Evolutionary conservation across 2,888 invertebrate genomes (phyloP), one percentile per base, ranked within the genome.

Genomic region (Glaucopsyche alexis): DNA sequence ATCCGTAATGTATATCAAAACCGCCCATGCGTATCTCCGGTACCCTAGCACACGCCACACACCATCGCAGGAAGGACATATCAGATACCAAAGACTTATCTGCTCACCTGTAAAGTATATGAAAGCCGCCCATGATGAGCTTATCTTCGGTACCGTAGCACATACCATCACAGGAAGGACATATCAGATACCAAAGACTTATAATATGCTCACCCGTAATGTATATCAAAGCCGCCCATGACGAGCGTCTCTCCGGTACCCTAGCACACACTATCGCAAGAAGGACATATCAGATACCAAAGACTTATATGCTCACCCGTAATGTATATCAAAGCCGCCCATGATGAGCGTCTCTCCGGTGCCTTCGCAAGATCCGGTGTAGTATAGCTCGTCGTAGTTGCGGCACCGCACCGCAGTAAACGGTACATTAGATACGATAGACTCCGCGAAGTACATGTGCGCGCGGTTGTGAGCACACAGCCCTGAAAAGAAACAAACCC

Each of bases 381-480:
- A 91, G 79, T 88, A 91, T 4, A 93, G 79, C 76, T 93, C 93
- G 67, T 93, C 87, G 77, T 93, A 93, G 75, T 83, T 87, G 74
- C 82, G 80, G 75, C 94, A 94, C 0, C 90, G 82, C 1, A 92
- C 89, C 1, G 92, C 93, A 0, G 90, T 89, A 82, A 94, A 94
- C 0, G 90, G 89, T 2, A 87, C 86, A 7, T 79, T 77, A 0
- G 93, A 91, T 73, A 83, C 87, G 71, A 94, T 93, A 40, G 94
- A 94, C 84, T 94, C 94, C 0, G 93, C 82, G 81, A 94, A 94
- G 80, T 88, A 94, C 89, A 93, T 90, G 79, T 93, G 93, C 0
- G 93, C 93, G 2, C 94, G 86, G 72, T 93, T 93, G 81, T 94
- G 94, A 38, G 94, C 93, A 76, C 94, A 94, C 0, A 93, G 82